Evolutionary conservation across 2,888 invertebrate genomes (phyloP).

Genomic region (Nomada hirtipes): DNA sequence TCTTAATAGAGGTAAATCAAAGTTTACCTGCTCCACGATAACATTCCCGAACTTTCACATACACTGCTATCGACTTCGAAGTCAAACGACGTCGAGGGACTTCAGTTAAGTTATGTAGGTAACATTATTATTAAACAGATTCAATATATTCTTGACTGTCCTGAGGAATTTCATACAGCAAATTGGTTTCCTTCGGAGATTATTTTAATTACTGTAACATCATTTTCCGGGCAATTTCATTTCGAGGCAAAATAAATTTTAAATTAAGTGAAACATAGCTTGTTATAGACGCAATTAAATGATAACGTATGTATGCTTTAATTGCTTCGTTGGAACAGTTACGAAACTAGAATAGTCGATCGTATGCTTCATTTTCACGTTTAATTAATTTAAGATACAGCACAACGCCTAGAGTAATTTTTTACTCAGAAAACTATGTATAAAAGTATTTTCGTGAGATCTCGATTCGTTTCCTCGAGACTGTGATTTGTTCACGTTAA

Average conservation of each 20-base stretch:
- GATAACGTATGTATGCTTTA: neutral
- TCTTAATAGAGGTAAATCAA: neutral
- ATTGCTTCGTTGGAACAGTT: neutral
- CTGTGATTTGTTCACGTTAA: no score
- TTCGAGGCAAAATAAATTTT: neutral
- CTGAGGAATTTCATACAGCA: neutral
- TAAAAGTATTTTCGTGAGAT: no score
- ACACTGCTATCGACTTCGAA: neutral
- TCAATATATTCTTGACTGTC: neutral
- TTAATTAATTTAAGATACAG: slow-evolving; percentile 5
- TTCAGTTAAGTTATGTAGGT: neutral
- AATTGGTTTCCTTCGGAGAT: neutral
- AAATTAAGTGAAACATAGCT: neutral
- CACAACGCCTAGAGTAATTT: neutral
- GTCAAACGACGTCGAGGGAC: neutral
- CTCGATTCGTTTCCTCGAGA: no score
- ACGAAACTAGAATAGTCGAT: neutral
- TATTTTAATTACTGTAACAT: no score
- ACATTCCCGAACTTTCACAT: neutral
- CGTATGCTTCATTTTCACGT: neutral
- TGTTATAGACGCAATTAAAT: neutral
- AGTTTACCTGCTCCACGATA: neutral
- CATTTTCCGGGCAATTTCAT: neutral
- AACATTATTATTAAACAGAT: neutral
- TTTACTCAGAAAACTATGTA: neutral